Percentiles rank a stretch among this genome's conserved stretches.
phyloP scores from a whole-genome alignment of 2,797 vertebrate genomes.

The Lepidocolaptes lacrymiger region DNA sequence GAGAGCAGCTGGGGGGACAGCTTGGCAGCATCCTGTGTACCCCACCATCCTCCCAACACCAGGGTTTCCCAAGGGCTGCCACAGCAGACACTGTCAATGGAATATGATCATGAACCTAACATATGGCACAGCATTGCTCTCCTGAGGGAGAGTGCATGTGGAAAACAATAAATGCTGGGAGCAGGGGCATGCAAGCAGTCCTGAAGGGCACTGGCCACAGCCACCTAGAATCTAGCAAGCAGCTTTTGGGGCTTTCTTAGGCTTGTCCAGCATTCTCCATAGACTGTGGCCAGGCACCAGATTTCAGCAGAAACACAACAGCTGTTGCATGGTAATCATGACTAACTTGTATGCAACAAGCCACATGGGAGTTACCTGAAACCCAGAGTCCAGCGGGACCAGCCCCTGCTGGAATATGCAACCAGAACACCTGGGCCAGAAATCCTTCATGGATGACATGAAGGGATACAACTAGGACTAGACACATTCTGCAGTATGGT shows the following conservation, averaged over 20 bases:
- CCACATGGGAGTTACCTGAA: neutral
- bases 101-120: neutral
- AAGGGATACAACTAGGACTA: neutral
- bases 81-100: neutral
- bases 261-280: accelerated
- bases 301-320: neutral
- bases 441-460: neutral
- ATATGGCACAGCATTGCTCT: neutral
- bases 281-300: neutral
- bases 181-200: constrained; percentile 15
- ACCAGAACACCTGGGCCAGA: neutral
- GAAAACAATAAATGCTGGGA: constrained; percentile 4
- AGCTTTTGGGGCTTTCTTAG: neutral
- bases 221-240: neutral
- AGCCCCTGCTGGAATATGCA: neutral
- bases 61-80: neutral
- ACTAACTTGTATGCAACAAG: neutral
- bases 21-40: accelerated
- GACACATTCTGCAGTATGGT: neutral
- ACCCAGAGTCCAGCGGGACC: neutral
- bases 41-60: neutral
- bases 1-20: neutral
- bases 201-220: neutral
- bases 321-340: neutral
- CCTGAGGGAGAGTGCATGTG: neutral